Base-by-base conservation (phyloP, 2,113 vertebrate genomes). In the Thymallus thymallus region DNA sequence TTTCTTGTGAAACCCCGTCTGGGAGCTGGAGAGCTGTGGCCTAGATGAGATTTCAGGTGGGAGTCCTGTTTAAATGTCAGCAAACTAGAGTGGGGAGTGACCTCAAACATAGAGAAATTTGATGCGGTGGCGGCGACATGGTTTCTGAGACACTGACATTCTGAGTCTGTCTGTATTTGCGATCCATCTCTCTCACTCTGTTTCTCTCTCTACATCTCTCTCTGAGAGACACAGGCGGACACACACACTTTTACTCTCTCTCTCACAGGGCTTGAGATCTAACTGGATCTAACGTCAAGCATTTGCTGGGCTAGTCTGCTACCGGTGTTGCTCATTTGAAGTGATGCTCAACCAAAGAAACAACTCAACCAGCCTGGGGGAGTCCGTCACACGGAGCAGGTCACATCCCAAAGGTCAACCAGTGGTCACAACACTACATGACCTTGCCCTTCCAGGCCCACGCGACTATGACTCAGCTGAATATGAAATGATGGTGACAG, bases 21-120 rank as follows among this genome's bases (percentile, higher is more conserved):
- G 66, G 9, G 32, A 66, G 56, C 18, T 12, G 22, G 9, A 29
- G 24, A 64, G 24, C n/a, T 0, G 23, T 12, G 23, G 23, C 62
- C 62, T 51, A 51, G 48, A 60, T 23, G 56, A 9, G 18, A 60
- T 60, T 60, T 22, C 51, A 71, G 18, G 20, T 35, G 55, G 69
- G 69, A 72, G 45, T 72, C 35, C n/a, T 63, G 58, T 26, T 46
- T 24, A 46, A 72, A 41, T 61, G 70, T 72, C 48, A 70, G 5
- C 20, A 30, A 20, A 69, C 46, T 18, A 51, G 51, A 30, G 7
- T 18, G 41, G 4, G 45, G 14, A 69, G 46, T 10, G 45, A 69
- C 24, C 30, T 67, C 65, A 69, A 32, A n/a, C n/a, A 66, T 66
- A 61, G 2, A 61, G 46, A 16, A 35, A 22, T 68, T 68, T 68